Evolutionary conservation across 2,888 invertebrate species (phyloP), one percentile per base, ranked within the genome.

Genomic region (Labia minor): DNA sequence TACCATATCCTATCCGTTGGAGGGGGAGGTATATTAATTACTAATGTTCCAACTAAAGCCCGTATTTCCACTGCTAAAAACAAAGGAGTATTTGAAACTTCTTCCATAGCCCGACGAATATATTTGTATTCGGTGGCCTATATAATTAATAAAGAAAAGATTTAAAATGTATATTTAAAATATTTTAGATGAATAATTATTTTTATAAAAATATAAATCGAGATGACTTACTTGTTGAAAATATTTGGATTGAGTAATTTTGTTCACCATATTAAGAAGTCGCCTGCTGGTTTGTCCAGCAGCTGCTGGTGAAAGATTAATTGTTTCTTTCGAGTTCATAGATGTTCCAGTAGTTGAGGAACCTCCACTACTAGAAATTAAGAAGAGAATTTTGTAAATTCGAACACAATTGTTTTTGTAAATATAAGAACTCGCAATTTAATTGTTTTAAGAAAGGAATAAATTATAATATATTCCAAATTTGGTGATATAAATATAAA

Each of bases 1-100:
- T 49, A 65, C 95, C 95, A 95, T n/a, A 95, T 74, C 67, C 95
- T 81, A 78, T 95, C 93, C 70, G 90, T 87, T 0, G 95, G 95
- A 49, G 94, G 92, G 20, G 92, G 89, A 14, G 95, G 94, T 72
- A 93, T 82, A 77, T 95, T 95, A 67, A 94, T 72, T 1, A 89
- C 86, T 67, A 95, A 79, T 21, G 87, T 85, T 1, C 95, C 95
- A 71, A 85, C 84, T 61, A 94, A 78, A 33, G 85, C 86, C 70
- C 87, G 86, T 62, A 95, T 80, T 75, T 92, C 91, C n/a, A 95
- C 88, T 72, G 88, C 88, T 70, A 95, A 81, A 71, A 90, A 84
- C 67, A 95, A 84, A 70, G 90, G 90, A 0, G 93, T 95, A 74
- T 93, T 92, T 1, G 93, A 92, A 1, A 95, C 87, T 4, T 87